Evolutionary conservation across 1,140 invertebrate genomes (phyloP), one percentile per base, ranked within the genome.

Genomic region (Drosophila persimilis): DNA sequence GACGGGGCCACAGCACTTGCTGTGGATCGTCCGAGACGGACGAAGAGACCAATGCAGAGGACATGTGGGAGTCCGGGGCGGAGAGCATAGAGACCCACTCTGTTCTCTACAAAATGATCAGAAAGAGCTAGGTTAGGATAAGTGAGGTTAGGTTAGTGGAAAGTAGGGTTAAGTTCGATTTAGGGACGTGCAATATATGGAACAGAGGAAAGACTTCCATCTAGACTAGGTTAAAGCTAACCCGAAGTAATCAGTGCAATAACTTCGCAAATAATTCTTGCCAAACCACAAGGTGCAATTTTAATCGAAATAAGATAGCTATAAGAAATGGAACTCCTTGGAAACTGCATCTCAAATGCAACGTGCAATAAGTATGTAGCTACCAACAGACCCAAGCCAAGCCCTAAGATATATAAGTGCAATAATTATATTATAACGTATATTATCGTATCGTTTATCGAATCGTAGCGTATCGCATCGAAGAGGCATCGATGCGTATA

Each of bases 61-160:
- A 95, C 9, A 94, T 95, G 56, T 96, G 96, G 92, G 96, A 97
- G 92, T 96, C 96, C 45, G 96, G 96, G 2, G 96, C 95, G 6
- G 96, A 97, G 85, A 97, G 96, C 92, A 93, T 96, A 41, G 96
- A 96, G 60, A 97, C 96, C 0, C 95, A 97, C 92, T 96, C 95
- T 13, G 95, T 96, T 3, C 95, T 96, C 76, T 96, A 96, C 76
- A 95, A 92, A 70, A 93, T 92, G 92, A 95, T 93, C 88, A 92
- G 92, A 72, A 95, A 91, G 53, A 80, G 70, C 60, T 90, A 73
- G 45, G 15, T 20, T 52, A 52, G 11, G 44, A 52, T 61, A 31
- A 3, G 22, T 5, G 17, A 41, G 9, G 31, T 11, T 6, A 71
- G 20, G 44, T 56, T 61, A 31, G 5, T 39, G 35, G 35, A 13